Conservation (phyloP, 2,113 vertebrate species). For the Tichodroma muraria region DNA sequence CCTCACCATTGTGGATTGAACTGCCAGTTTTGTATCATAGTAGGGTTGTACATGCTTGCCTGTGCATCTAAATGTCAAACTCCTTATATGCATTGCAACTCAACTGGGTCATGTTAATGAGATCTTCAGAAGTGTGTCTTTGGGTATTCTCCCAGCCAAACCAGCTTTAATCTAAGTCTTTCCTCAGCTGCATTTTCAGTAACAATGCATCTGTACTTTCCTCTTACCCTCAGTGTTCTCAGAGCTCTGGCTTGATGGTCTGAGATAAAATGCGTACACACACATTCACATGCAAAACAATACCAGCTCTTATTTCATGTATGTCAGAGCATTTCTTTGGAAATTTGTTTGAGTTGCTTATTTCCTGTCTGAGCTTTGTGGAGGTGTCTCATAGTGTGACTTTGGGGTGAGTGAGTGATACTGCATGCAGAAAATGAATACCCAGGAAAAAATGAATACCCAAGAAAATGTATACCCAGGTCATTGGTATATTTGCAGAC, state of each 20-base stretch:
- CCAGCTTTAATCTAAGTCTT: not conserved
- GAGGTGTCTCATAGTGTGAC: not conserved
- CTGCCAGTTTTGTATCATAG: not conserved
- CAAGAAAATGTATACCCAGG: not conserved
- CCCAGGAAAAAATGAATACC: not conserved
- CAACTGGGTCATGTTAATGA: not conserved
- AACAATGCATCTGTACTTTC: not conserved
- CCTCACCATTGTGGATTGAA: not conserved
- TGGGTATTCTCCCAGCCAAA: not conserved
- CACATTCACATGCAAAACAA: not conserved
- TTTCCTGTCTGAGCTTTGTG: not conserved
- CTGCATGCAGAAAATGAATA: not conserved
- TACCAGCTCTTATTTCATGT: not conserved
- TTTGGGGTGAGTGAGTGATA: not conserved
- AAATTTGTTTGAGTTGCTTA: not conserved
- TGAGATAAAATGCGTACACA: not conserved
- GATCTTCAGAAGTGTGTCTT: not conserved
- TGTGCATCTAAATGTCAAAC: not conserved
- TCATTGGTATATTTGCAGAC: not conserved
- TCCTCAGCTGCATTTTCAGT: not conserved
- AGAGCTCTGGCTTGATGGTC: not conserved
- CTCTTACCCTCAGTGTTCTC: not conserved
- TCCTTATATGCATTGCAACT: not conserved
- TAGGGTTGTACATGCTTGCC: not conserved
- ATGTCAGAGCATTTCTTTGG: not conserved